Evolutionary conservation across 2,888 invertebrate genomes (phyloP).

Genomic region (Diploptera punctata): DNA sequence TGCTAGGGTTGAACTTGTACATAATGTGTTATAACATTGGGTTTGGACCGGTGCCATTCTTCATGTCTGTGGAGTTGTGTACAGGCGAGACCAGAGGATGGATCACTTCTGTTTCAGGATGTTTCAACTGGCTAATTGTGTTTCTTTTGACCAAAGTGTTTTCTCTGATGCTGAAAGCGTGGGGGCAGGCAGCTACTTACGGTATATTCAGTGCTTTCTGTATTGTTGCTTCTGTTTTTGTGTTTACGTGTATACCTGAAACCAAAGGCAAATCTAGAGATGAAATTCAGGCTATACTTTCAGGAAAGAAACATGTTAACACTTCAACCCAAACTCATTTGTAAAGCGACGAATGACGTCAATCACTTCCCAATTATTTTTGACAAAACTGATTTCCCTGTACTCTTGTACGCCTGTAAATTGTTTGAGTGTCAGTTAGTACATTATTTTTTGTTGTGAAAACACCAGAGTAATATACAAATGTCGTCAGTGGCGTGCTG

Average conservation of each 20-base stretch:
- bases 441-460: too few relatives aligned
- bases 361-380: too few relatives aligned
- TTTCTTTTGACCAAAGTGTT: slow-evolving; percentile 80
- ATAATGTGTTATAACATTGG: slow-evolving; percentile 72
- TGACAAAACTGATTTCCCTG: too few relatives aligned
- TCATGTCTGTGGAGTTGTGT: slow-evolving; percentile 82
- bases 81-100: slow-evolving; percentile 77
- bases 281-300: slow-evolving; percentile 67
- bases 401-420: too few relatives aligned
- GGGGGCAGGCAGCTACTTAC: slow-evolving; percentile 73
- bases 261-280: slow-evolving; percentile 82
- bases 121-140: slow-evolving; percentile 76
- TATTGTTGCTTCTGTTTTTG: slow-evolving; percentile 68
- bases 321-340: too few relatives aligned
- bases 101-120: slow-evolving; percentile 78
- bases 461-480: too few relatives aligned
- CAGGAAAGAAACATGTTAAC: too few relatives aligned
- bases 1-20: slow-evolving; percentile 67
- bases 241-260: slow-evolving; percentile 75
- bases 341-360: too few relatives aligned
- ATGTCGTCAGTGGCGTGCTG: too few relatives aligned
- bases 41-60: slow-evolving; percentile 84
- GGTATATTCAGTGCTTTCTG: slow-evolving; percentile 74
- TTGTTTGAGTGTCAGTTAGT: too few relatives aligned
- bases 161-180: slow-evolving; percentile 59